phyloP scores from a whole-genome alignment of 2,113 vertebrate species.

The Sardina pilchardus region DNA sequence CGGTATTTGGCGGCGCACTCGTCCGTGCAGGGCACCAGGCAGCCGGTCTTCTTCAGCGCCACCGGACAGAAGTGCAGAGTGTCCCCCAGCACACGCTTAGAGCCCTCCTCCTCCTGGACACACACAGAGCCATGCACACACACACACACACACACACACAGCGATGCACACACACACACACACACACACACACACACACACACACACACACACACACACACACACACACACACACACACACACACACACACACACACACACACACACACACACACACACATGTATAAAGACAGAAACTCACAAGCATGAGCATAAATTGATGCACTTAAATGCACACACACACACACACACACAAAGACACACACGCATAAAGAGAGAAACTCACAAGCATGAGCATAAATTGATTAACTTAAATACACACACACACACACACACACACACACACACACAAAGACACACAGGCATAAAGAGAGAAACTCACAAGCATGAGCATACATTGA shows the following conservation, averaged over 20 bases:
- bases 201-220: conserved; percentile 45
- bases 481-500: no score
- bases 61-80: conserved; percentile 90
- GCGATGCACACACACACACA: no score
- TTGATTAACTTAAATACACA: no score
- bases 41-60: conserved; percentile 78
- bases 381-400: no score
- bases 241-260: not conserved
- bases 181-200: not conserved
- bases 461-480: no score
- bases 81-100: conserved; percentile 80
- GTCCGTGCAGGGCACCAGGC: conserved; percentile 75
- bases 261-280: conserved; percentile 23
- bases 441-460: not conserved
- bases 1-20: conserved; percentile 82
- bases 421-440: no score
- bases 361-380: no score
- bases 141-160: not conserved
- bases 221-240: not conserved
- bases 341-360: no score
- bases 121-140: not conserved
- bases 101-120: conserved; percentile 70
- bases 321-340: no score
- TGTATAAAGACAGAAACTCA: no score
- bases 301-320: no score